A percentile compares a stretch with the other conserved stretches of the same genome.
phyloP scores from a whole-genome alignment of 2,113 vertebrate genomes.

The Callipepla squamata region DNA sequence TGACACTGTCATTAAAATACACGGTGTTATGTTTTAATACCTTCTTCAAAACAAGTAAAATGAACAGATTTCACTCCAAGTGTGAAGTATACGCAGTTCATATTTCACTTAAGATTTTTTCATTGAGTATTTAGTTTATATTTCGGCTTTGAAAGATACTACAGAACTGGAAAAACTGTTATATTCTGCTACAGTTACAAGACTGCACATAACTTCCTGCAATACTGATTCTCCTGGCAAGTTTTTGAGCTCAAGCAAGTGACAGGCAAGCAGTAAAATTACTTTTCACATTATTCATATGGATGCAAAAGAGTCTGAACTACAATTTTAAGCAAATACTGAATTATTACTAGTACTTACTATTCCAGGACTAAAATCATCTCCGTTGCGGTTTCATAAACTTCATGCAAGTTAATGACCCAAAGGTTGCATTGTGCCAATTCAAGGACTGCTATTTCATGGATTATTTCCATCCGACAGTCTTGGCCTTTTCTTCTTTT shows the following conservation, averaged over 20 bases:
- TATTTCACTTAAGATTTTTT: background rate
- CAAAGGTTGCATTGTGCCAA: conserved; percentile 86
- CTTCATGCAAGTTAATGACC: conserved; percentile 91
- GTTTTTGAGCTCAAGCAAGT: background rate
- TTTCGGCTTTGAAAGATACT: background rate
- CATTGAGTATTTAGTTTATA: background rate
- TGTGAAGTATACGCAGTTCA: background rate
- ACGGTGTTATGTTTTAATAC: background rate
- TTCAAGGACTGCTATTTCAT: conserved; percentile 94
- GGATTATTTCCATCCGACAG: conserved; percentile 92
- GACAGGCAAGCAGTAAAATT: background rate
- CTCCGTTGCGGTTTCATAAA: conserved; percentile 90
- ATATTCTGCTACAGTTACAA: background rate
- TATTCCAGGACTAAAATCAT: conserved; percentile 95
- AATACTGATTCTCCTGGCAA: background rate
- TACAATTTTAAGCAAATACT: background rate
- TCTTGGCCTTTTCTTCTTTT: conserved; percentile 94
- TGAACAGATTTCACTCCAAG: background rate
- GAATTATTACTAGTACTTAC: conserved; percentile 78
- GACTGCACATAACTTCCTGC: background rate
- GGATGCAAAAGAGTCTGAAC: background rate
- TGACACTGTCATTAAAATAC: background rate
- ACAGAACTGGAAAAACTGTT: background rate
- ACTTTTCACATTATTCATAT: background rate
- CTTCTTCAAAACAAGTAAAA: background rate